Evolutionary conservation across 2,797 vertebrate genomes (phyloP).

Genomic region (Falco concolor): DNA sequence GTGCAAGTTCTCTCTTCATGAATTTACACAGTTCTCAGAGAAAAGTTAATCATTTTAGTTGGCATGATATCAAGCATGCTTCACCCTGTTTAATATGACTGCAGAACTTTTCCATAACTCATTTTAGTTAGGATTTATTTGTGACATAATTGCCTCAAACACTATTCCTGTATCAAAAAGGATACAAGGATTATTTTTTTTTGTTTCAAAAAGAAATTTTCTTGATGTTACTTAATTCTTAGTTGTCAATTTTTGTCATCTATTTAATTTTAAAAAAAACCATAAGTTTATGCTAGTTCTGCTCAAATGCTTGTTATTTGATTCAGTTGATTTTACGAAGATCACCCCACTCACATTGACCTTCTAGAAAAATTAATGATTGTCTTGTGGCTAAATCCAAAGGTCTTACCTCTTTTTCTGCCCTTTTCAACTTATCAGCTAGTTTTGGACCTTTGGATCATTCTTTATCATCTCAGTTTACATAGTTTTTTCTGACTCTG

Average conservation of each 20-base stretch:
- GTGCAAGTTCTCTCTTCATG: background rate
- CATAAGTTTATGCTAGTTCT: background rate
- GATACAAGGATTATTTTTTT: background rate
- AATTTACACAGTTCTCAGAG: background rate
- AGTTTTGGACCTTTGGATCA: constrained; percentile 60
- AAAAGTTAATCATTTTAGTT: background rate
- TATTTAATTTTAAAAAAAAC: background rate
- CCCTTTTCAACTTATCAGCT: constrained; percentile 43
- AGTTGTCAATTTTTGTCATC: background rate
- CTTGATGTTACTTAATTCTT: background rate
- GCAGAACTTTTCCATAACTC: background rate
- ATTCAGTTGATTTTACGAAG: constrained; percentile 1
- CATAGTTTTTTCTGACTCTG: constrained; percentile 49
- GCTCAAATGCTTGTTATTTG: background rate
- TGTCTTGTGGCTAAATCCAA: constrained; percentile 60
- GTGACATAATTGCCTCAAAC: background rate
- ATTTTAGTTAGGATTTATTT: background rate
- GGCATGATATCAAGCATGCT: background rate
- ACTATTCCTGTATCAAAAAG: background rate
- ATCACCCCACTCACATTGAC: constrained; percentile 40
- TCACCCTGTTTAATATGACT: background rate
- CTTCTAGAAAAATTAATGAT: constrained; percentile 63
- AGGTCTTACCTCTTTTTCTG: constrained; percentile 54
- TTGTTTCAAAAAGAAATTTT: background rate
- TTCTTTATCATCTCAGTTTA: constrained; percentile 56